Base-by-base conservation (phyloP, 2,797 vertebrate genomes). In the Amazona finschi region DNA sequence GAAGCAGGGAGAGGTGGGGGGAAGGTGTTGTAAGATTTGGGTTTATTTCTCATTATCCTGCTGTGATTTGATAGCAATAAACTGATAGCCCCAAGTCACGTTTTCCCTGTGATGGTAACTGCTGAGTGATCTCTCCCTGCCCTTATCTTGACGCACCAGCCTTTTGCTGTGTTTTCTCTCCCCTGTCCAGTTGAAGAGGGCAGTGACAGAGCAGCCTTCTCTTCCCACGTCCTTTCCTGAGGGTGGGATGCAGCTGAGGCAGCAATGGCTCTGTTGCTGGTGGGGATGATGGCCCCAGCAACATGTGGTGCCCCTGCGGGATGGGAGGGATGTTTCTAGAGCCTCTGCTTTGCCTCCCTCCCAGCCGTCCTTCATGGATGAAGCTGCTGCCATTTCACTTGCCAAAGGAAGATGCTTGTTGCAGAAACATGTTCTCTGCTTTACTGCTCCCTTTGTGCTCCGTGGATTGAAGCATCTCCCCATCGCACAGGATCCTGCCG, bases 191-290 rank as follows among this genome's bases (percentile, higher is more conserved):
- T 12, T 55, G 52, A 76, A 20, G 33, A 39, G 38, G 60, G 38
- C 33, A 38, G 41, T 43, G 60, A 19, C 19, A 25, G 19, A 17
- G 10, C 4, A 50, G 27, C 36, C 72, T 25, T 71, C 22, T 18
- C 14, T 67, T 85, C 33, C 72, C 43, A 2, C 0, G 3, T n/a
- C 33, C 49, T 41, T 70, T 69, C 11, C 52, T 4, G 0, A 41
- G 60, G 20, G 33, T 28, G 22, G 62, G 70, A 39, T 43, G 76
- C 4, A 38, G 82, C 33, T 2, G 33, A 11, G 7, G 46, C 31
- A 73, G n/a, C 1, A 33, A 2, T 2, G 8, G 8, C 43, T 8
- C 19, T 38, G 4, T 7, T 0, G 0, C 41, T 39, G 1, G 0
- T 71, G 21, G 38, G 15, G 22, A 39, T 31, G 20, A 18, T 1